These are phyloP conservation scores for Phyllotreta cruciferae DNA, from an alignment of 2,888 invertebrate species.

Conservation along the genomic window DNA sequence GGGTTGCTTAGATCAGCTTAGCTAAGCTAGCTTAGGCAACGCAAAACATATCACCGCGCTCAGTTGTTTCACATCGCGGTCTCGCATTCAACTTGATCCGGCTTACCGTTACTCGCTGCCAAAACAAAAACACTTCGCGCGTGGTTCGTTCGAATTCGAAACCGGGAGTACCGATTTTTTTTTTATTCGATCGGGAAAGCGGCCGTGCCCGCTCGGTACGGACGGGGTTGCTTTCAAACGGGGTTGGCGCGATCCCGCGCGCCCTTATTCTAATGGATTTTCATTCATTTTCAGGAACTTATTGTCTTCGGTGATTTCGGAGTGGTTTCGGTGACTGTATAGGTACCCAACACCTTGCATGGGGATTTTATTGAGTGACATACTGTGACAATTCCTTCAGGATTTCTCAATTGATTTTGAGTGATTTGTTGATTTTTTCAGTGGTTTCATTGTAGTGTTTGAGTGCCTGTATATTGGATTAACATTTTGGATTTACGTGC, in stretches of 20 bases:
- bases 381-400: constrained; percentile 1
- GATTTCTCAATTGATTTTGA: constrained; percentile 3
- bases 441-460: constrained; percentile 25
- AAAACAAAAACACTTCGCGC: constrained; percentile 40
- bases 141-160: no score
- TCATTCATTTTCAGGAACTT: background rate
- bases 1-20: constrained; percentile 54
- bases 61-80: constrained; percentile 42
- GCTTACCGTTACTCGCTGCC: constrained; percentile 36
- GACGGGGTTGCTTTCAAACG: constrained; percentile 2
- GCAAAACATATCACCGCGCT: constrained; percentile 36
- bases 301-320: background rate
- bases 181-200: background rate
- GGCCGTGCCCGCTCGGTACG: background rate
- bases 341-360: background rate
- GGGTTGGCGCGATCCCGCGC: no score
- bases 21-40: constrained; percentile 50
- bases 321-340: background rate
- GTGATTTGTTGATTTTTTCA: constrained; percentile 8
- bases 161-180: no score
- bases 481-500: constrained; percentile 30
- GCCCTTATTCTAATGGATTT: background rate
- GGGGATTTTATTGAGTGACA: no score
- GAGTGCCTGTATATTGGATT: constrained; percentile 29
- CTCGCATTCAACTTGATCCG: constrained; percentile 29